These are phyloP conservation scores for Lobophora halterata DNA, from an alignment of 2,888 invertebrate genomes.

Conservation along the genomic window DNA sequence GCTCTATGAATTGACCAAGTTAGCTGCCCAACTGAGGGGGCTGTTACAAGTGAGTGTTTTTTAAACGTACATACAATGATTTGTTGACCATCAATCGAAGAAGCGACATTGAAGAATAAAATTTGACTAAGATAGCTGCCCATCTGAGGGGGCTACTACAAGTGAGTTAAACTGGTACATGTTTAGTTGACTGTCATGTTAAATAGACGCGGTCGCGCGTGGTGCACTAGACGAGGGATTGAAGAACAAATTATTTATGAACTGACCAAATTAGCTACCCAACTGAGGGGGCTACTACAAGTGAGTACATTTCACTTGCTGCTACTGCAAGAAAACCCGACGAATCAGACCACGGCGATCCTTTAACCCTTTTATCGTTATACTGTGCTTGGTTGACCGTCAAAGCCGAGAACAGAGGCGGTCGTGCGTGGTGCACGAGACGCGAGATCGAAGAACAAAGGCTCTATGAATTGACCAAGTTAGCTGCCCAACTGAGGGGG, in stretches of 20 bases:
- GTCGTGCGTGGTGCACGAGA: slow-evolving; percentile 91
- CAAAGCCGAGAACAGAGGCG: slow-evolving; percentile 80
- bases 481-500: slow-evolving; percentile 93
- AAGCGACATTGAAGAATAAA: too few species aligned
- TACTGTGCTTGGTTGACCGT: slow-evolving; percentile 94
- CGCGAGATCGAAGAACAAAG: slow-evolving; percentile 97
- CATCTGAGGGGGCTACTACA: too few species aligned
- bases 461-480: slow-evolving; percentile 97
- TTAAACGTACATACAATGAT: too few species aligned
- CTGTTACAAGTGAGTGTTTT: slow-evolving; percentile 86
- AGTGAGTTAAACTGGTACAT: too few species aligned
- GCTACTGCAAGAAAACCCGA: slow-evolving; percentile 88
- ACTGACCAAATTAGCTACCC: too few species aligned
- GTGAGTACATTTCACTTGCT: too few species aligned
- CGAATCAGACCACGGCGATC: slow-evolving; percentile 97
- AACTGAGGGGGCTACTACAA: slow-evolving; percentile 7
- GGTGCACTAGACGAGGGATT: too few species aligned
- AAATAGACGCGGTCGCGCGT: too few species aligned
- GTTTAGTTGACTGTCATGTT: too few species aligned
- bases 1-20: slow-evolving; percentile 97
- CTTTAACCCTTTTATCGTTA: slow-evolving; percentile 92
- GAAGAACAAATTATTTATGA: too few species aligned
- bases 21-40: slow-evolving; percentile 93
- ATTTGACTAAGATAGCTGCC: too few species aligned
- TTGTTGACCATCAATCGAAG: too few species aligned